Base-by-base conservation (phyloP, 1,140 invertebrate species). In the Holotrichia oblita region DNA sequence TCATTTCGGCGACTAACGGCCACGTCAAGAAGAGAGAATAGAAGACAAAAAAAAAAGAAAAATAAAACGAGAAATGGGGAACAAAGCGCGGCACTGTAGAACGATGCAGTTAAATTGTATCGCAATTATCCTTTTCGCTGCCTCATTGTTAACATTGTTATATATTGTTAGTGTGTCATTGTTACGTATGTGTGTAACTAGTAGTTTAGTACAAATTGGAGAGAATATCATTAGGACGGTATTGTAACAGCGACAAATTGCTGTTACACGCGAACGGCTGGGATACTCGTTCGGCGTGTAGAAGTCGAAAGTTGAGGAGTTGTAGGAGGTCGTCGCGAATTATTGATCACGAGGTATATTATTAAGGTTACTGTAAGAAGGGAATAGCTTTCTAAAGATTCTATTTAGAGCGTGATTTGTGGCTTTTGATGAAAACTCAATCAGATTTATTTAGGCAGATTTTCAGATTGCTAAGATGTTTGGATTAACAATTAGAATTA, bases 1-100 rank as follows among this genome's bases (percentile, higher is more conserved):
- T 69, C 22, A 69, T 69, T 69, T 69, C 61, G 61, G 61, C 24
- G 24, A 69, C 61, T 34, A 69, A 69, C 61, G 61, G 61, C 6
- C 61, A 34, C 61, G 61, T 24, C 20, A 69, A 69, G 48, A 55
- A 6, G 14, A 17, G 10, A 12, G 48, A 55, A 14, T 6, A 4
- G 48, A 55, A 6, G 14, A n/a, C 1, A 55, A 14, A 17, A 22
- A 24, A 24, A 34, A 69, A 22, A n/a, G 0, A 55, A 14, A 17
- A 22, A 24, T 69, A 34, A 69, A 22, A 69, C 6, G 61, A 27
- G 61, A 14, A 10, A 69, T 10, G 27, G 61, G 27, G 20, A 69
- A 55, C 48, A 55, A 55, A 55, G 48, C 48, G 10, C 17, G 12
- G 48, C 14, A n/a, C 14, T n/a, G 27, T 34, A 34, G 27, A 34